Base-by-base conservation (phyloP, 2,888 invertebrate genomes). In the Caenorhabditis becei region DNA sequence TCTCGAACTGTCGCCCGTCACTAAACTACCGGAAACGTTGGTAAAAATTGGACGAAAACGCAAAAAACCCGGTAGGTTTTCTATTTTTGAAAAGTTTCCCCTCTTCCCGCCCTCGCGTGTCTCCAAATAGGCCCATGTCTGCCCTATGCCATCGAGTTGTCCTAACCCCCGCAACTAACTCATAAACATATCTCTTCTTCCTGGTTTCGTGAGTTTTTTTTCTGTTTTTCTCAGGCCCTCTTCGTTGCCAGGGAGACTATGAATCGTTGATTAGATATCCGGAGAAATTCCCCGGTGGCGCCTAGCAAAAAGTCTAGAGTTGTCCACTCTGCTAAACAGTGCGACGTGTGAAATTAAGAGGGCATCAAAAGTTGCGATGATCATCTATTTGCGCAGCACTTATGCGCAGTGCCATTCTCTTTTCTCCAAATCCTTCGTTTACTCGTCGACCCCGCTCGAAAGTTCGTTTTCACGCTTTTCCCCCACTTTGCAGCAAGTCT, bases 1-100 rank as follows among this genome's bases (percentile, higher is more conserved):
- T 56, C 49, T 74, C 75, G 41, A 66, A 66, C 53, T 75, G 75
- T 41, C 66, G 75, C 44, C 66, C 14, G 20, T 62, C 70, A 59
- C 26, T 10, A 18, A n/a, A 49, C 23, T 23, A 14, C 35, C 53
- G 23, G 41, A 28, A 59, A 71, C 18, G 28, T 41, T 26, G 24
- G 44, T 41, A 41, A 54, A 44, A 47, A 62, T 71, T 62, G 59
- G 54, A 20, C 62, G 71, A 41, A 72, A 63, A 59, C 66, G 66
- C 47, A 61, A 75, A 75, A 75, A 75, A 66, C 14, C 53, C 44
- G 59, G 75, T 75, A 62, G 24, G 24, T 16, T 41, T 56, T 62
- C 26, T 56, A 53, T 16, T 53, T 53, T 53, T 18, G 4, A 47
- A 47, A 3, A 3, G 2, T 47, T 47, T 35, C n/a, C n/a, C n/a